Conservation (phyloP, 2,888 invertebrate genomes). For the Chaetoderma sp. region DNA sequence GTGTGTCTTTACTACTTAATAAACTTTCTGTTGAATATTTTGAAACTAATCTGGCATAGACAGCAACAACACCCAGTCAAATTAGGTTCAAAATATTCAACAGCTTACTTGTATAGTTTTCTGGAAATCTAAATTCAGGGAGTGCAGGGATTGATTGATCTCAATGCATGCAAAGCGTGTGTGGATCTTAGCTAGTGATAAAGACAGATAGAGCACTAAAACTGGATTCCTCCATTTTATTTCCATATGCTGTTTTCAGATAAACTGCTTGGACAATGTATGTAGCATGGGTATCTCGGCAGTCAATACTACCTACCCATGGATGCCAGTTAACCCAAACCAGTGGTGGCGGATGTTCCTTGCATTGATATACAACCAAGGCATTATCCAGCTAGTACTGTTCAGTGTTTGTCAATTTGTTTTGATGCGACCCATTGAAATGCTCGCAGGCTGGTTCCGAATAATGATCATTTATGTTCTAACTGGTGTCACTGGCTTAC, state of each 20-base stretch:
- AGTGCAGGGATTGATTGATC: too few species aligned
- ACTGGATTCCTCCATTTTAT: too few species aligned
- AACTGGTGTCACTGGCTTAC: slow-evolving; percentile 43
- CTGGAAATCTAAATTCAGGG: too few species aligned
- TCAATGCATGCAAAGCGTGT: too few species aligned
- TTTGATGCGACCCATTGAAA: slow-evolving; percentile 49
- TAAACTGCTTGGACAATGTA: slow-evolving; percentile 45
- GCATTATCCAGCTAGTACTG: slow-evolving; percentile 46
- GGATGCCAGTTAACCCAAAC: slow-evolving; percentile 39
- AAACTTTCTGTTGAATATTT: too few species aligned
- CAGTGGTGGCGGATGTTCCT: slow-evolving; percentile 57
- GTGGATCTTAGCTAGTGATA: too few species aligned
- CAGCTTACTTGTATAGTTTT: too few species aligned
- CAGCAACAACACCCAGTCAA: too few species aligned
- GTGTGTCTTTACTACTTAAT: too few species aligned
- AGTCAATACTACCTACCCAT: slow-evolving; percentile 35
- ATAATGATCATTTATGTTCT: slow-evolving; percentile 46
- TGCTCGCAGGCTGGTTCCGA: slow-evolving; percentile 52
- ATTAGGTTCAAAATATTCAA: too few species aligned
- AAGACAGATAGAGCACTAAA: too few species aligned
- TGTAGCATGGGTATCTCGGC: slow-evolving; percentile 38
- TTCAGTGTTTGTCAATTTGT: slow-evolving; percentile 41
- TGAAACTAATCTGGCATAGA: too few species aligned
- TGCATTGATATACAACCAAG: slow-evolving; percentile 48
- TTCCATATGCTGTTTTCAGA: slow-evolving; percentile 34